Conservation (phyloP, 2,797 vertebrate genomes). For the Mus caroli region DNA sequence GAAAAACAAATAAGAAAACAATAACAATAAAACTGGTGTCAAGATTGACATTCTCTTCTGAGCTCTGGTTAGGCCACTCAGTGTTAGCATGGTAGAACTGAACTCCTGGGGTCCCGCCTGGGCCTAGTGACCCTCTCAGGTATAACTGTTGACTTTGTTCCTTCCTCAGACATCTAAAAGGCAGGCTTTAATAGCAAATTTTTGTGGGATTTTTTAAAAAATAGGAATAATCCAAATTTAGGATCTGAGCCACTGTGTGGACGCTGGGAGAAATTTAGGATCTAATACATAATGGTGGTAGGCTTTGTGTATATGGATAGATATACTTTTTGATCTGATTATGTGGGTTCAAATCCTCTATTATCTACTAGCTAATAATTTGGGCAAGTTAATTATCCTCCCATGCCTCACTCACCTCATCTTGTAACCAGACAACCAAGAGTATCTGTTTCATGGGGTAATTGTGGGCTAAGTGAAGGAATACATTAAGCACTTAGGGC, state of each 20-base stretch:
- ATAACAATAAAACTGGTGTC: background rate
- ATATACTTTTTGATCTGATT: background rate
- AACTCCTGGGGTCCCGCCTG: too few species aligned
- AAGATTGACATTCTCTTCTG: background rate
- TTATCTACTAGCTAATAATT: background rate
- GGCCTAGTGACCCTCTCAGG: background rate
- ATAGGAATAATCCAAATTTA: background rate
- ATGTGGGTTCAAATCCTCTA: background rate
- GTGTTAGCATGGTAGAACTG: background rate
- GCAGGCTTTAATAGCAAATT: background rate
- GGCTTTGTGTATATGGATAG: background rate
- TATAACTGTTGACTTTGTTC: background rate
- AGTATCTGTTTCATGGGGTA: constrained; percentile 28
- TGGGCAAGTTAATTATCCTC: constrained; percentile 41
- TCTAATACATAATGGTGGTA: background rate
- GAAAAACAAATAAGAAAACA: background rate
- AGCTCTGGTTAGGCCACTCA: background rate
- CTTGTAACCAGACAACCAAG: background rate
- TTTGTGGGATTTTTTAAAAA: background rate
- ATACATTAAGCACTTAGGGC: background rate
- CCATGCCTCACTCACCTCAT: background rate
- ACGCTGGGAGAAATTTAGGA: background rate
- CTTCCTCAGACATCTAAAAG: background rate
- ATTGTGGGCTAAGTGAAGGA: constrained; percentile 57
- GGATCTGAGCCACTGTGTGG: background rate